Evolutionary conservation across 2,113 vertebrate species (phyloP), one percentile per base, ranked within the genome.

Genomic region (Sardina pilchardus): DNA sequence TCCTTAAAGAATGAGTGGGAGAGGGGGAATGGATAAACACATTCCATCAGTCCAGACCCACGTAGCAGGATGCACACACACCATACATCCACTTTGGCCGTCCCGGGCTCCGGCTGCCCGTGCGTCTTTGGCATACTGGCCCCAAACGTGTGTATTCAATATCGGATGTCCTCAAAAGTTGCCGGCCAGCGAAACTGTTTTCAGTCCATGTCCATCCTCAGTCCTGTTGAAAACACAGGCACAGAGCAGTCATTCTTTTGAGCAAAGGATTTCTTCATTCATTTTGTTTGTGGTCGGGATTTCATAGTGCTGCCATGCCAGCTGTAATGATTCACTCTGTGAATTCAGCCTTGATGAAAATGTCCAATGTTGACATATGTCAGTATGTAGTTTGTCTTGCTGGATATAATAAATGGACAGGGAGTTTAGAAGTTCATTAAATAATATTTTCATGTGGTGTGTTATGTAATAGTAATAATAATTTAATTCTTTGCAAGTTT

Each of bases 341-440:
- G 63, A 34, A 34, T 71, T 71, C 59, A 63, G 24, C 34, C 30
- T 78, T 34, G 30, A 78, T 78, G 71, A 78, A 78, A 78, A 78
- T 34, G 34, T 34, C 71, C 30, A 42, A 78, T 78, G 71, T 78
- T 78, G 71, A 78, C 71, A 78, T 34, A 36, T 78, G 30, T 78
- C 71, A 78, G 71, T 39, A 36, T 78, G 71, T 78, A 36, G 71
- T 78, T 78, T 78, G 71, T 34, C 10, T 78, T 36, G 71, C 67
- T 78, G 10, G 30, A 5, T 36, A 78, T 78, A 34, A 78, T 78
- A 19, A 19, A 78, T 78, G 71, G 30, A 78, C 71, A 78, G 71
- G 16, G 71, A 34, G 63, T 36, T 34, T 36, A 36, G 30, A 78
- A 78, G 30, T 12, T 34, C 71, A 78, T 17, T 39, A 78, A 36